Evolutionary conservation across 37 sponge, comb jelly and placozoan genomes (phyloP).

Genomic region (Oscarella lobularis): DNA sequence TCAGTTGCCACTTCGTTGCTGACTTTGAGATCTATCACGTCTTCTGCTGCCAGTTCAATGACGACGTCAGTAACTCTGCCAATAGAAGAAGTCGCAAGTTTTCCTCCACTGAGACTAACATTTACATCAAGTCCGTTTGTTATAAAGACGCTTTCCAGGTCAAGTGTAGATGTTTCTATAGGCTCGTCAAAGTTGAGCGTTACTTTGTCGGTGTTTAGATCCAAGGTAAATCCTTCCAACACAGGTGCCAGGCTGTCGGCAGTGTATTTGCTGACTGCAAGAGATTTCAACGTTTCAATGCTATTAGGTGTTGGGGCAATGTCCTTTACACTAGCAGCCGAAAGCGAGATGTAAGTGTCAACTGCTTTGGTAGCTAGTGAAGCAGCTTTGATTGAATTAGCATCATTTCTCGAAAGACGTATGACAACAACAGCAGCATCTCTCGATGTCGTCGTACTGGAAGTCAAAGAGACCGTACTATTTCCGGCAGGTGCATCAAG

Average conservation of each 20-base stretch:
- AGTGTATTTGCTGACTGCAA: constrained; percentile 30
- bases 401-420: background rate
- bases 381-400: background rate
- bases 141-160: constrained; percentile 44
- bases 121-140: constrained; percentile 9
- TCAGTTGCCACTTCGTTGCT: background rate
- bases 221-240: constrained; percentile 33
- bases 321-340: constrained; percentile 35
- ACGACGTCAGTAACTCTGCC: constrained; percentile 23
- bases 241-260: constrained; percentile 39
- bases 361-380: constrained; percentile 26
- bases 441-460: background rate
- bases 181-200: constrained; percentile 71
- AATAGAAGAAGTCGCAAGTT: constrained; percentile 11
- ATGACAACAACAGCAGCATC: background rate
- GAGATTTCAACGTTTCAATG: constrained; percentile 20
- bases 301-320: constrained; percentile 37
- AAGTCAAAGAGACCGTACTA: background rate
- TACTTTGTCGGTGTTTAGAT: constrained; percentile 47
- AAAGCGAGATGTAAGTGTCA: constrained; percentile 53
- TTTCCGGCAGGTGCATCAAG: constrained; percentile 8
- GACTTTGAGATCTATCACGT: constrained; percentile 44
- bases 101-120: constrained; percentile 9
- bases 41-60: constrained; percentile 15
- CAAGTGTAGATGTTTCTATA: constrained; percentile 44